These are phyloP conservation scores for Gephyroberyx darwinii DNA, from an alignment of 2,797 vertebrate species.

Conservation along the genomic window DNA sequence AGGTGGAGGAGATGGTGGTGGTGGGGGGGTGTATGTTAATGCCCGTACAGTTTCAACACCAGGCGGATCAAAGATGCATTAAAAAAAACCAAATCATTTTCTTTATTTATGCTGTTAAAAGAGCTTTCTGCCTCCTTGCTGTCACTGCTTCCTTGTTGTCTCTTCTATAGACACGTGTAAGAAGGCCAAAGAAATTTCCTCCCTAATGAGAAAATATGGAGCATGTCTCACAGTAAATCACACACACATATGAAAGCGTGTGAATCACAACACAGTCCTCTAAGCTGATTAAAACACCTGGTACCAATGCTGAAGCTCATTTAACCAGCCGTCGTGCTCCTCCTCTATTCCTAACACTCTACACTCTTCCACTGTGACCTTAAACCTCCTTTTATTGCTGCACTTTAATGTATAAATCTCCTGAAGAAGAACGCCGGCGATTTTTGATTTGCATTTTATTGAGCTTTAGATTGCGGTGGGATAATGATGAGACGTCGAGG, in stretches of 20 bases:
- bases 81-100: constrained; percentile 20
- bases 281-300: constrained; percentile 70
- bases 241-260: constrained; percentile 46
- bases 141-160: constrained; percentile 26
- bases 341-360: constrained; percentile 70
- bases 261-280: constrained; percentile 45
- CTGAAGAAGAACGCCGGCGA: constrained; percentile 50
- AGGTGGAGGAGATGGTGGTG: not conserved
- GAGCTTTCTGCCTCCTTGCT: constrained; percentile 13
- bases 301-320: constrained; percentile 52
- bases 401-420: constrained; percentile 74
- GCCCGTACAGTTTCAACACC: constrained; percentile 60
- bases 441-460: constrained; percentile 74
- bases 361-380: constrained; percentile 68
- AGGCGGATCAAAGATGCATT: constrained; percentile 39
- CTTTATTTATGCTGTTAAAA: constrained; percentile 36
- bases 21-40: constrained; percentile 63
- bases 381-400: constrained; percentile 67
- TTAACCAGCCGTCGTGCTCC: constrained; percentile 62
- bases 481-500: constrained; percentile 67
- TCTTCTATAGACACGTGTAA: constrained; percentile 10
- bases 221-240: constrained; percentile 46
- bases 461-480: constrained; percentile 57
- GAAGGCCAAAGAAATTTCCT: constrained; percentile 19
- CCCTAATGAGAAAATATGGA: constrained; percentile 60